A percentile compares a stretch with the other conserved stretches of the same genome.
These are phyloP conservation scores for Ophioninae sp. DNA, from an alignment of 2,888 invertebrate species.

Conservation along the genomic window DNA sequence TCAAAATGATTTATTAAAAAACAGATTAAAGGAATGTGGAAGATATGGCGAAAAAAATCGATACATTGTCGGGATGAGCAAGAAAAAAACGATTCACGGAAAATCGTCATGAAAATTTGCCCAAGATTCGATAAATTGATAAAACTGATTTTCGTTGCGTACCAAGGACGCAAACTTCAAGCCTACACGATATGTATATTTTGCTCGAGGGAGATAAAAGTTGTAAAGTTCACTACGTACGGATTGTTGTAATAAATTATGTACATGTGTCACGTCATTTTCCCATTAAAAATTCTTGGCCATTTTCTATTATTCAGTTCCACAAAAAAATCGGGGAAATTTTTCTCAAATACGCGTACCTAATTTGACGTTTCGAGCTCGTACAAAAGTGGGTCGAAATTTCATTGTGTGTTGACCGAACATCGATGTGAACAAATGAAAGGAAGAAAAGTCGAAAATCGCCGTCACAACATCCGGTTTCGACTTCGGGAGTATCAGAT, in stretches of 20 bases:
- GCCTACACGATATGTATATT: not conserved
- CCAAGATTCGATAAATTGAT: too few relatives aligned
- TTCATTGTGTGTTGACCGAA: not conserved
- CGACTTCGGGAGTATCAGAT: too few relatives aligned
- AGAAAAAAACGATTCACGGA: too few relatives aligned
- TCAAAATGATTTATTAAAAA: too few relatives aligned
- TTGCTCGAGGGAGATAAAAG: not conserved
- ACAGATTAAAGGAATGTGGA: too few relatives aligned
- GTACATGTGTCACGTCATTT: slow-evolving; percentile 29
- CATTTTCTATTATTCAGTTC: not conserved
- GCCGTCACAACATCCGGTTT: too few relatives aligned
- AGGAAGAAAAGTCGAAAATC: not conserved
- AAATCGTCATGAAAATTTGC: too few relatives aligned
- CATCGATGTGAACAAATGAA: not conserved
- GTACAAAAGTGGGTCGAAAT: not conserved
- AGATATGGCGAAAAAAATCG: too few relatives aligned
- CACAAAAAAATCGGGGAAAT: not conserved
- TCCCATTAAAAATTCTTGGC: not conserved
- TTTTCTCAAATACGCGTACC: not conserved
- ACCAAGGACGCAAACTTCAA: too few relatives aligned
- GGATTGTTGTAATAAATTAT: slow-evolving; percentile 44
- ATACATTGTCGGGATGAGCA: too few relatives aligned
- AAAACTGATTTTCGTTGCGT: too few relatives aligned
- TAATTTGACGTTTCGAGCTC: not conserved
- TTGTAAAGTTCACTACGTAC: slow-evolving; percentile 41